These are phyloP conservation scores for Neosalanx taihuensis DNA, from an alignment of 2,797 vertebrate species.

Conservation along the genomic window DNA sequence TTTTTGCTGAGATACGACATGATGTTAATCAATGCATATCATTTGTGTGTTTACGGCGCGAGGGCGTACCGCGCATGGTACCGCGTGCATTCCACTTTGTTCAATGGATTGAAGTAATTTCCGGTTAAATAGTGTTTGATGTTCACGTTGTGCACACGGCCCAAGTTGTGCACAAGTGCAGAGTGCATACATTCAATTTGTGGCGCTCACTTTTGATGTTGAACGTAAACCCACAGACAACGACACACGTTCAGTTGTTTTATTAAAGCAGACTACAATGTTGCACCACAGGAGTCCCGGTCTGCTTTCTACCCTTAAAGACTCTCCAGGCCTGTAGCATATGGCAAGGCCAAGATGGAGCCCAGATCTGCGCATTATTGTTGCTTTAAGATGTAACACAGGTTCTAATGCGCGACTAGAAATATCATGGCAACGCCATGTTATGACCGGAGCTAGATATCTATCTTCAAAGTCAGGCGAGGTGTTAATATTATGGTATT, in stretches of 20 bases:
- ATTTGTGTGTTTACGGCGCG: neutral
- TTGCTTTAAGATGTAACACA: too few relatives aligned
- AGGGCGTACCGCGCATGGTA: neutral
- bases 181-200: constrained; percentile 30
- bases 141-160: constrained; percentile 32
- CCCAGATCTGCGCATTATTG: too few relatives aligned
- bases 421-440: too few relatives aligned
- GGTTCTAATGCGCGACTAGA: too few relatives aligned
- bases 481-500: too few relatives aligned
- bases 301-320: too few relatives aligned
- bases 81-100: neutral
- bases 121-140: constrained; percentile 20
- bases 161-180: constrained; percentile 20
- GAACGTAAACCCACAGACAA: neutral
- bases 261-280: too few relatives aligned
- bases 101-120: constrained; percentile 18
- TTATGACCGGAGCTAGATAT: too few relatives aligned
- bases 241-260: neutral
- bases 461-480: too few relatives aligned
- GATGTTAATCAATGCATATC: neutral
- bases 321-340: too few relatives aligned
- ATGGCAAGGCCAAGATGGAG: too few relatives aligned
- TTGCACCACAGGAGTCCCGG: too few relatives aligned
- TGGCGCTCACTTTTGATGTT: constrained; percentile 26
- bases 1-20: neutral